Evolutionary conservation across 2,113 vertebrate species (phyloP).

Genomic region (Leptobrachium leishanense): DNA sequence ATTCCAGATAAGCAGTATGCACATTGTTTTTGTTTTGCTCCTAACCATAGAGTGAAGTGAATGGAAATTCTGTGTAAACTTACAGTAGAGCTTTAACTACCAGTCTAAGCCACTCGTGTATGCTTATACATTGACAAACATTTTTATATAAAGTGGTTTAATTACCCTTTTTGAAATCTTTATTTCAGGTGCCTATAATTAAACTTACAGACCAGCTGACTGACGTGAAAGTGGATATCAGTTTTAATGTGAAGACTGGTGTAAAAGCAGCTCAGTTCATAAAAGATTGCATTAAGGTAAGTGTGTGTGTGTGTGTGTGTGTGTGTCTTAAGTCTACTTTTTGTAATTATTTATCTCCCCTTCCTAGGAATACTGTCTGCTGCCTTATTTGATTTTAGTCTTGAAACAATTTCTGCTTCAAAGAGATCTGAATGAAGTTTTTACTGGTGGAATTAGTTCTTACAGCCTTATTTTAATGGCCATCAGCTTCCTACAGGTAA

Average conservation of each 20-base stretch:
- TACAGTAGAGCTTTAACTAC: too few species aligned
- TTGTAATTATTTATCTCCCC: constrained; percentile 4
- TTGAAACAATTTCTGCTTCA: constrained; percentile 98
- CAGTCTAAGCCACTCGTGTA: too few species aligned
- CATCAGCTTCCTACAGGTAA: constrained; percentile 96
- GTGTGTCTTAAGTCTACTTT: too few species aligned
- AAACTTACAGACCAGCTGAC: constrained; percentile 97
- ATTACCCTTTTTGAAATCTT: background rate
- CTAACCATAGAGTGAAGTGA: too few species aligned
- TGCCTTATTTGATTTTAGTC: constrained; percentile 96
- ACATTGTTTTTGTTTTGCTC: too few species aligned
- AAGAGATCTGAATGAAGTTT: constrained; percentile 97
- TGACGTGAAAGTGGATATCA: constrained; percentile 98
- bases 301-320: too few species aligned
- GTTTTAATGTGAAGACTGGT: constrained; percentile 96
- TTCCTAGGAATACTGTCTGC: constrained; percentile 89
- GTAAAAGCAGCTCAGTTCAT: constrained; percentile 95
- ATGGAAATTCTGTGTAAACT: too few species aligned
- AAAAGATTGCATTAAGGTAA: constrained; percentile 93
- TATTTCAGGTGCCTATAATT: constrained; percentile 91
- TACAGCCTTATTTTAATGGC: constrained; percentile 99
- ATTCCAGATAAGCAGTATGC: too few species aligned
- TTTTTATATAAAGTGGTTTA: too few species aligned
- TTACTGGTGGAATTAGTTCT: constrained; percentile 96
- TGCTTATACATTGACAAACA: too few species aligned